phyloP scores from a whole-genome alignment of 2,797 vertebrate species.

The Gastrophryne carolinensis region DNA sequence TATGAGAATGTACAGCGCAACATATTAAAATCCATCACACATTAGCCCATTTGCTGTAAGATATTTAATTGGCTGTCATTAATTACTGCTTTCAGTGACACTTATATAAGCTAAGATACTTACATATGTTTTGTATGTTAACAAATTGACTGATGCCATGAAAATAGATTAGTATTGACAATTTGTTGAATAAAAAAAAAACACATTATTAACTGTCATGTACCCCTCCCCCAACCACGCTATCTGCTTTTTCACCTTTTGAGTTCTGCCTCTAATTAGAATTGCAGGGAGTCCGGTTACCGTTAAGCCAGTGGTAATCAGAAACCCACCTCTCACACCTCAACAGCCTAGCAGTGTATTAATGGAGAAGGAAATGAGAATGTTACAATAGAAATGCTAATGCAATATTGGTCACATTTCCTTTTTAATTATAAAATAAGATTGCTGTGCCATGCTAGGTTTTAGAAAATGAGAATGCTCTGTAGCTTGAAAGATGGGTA shows the following conservation, averaged over 20 bases:
- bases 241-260: conserved; percentile 20
- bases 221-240: neutral
- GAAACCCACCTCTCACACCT: conserved; percentile 22
- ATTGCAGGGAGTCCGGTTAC: conserved; percentile 9
- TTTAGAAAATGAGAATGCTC: conserved; percentile 7
- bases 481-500: conserved; percentile 3
- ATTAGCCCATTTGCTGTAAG: too few relatives aligned
- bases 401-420: conserved; percentile 33
- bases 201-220: neutral
- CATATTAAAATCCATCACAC: too few relatives aligned
- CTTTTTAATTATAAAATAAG: conserved; percentile 42
- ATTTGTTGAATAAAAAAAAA: conserved; percentile 26
- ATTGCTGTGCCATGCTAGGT: neutral
- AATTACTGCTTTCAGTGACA: too few relatives aligned
- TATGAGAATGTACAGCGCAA: too few relatives aligned
- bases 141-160: neutral
- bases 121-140: neutral
- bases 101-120: too few relatives aligned
- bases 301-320: conserved; percentile 21
- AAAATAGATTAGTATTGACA: neutral
- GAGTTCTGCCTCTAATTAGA: neutral
- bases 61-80: too few relatives aligned
- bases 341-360: conserved; percentile 3
- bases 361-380: conserved; percentile 34
- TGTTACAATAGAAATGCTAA: conserved; percentile 36